A percentile compares a stretch with the other conserved stretches of the same genome.
Evolutionary conservation across 2,797 vertebrate species (phyloP).

Genomic region (Rhinella marina): DNA sequence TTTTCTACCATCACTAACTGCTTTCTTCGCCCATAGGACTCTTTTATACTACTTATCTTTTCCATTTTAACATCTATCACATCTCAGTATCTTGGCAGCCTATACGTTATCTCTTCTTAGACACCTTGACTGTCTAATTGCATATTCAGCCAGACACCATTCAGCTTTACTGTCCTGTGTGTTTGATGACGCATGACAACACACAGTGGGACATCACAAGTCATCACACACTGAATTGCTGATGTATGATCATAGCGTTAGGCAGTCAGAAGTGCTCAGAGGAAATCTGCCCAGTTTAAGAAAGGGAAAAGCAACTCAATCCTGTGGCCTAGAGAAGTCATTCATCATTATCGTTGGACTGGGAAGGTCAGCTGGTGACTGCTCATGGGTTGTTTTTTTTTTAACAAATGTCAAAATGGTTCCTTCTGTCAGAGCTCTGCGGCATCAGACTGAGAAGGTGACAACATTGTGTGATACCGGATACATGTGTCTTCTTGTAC

Average conservation of each 20-base stretch:
- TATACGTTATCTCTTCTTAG: conserved; percentile 17
- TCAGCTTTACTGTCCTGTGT: conserved; percentile 24
- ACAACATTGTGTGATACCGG: neutral
- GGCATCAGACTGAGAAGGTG: neutral
- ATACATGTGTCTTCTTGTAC: neutral
- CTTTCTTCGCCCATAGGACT: neutral
- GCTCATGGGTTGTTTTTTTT: neutral
- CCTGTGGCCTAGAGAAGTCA: conserved; percentile 15
- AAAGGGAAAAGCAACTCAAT: neutral
- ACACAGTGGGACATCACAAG: conserved; percentile 36
- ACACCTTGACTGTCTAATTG: conserved; percentile 29
- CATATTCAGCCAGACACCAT: conserved; percentile 13
- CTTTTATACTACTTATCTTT: neutral
- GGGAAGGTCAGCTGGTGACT: conserved; percentile 17
- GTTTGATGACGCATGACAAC: conserved; percentile 51
- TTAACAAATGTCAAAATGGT: neutral
- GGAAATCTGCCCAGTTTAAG: conserved; percentile 16
- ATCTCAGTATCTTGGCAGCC: conserved; percentile 27
- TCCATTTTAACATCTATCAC: neutral
- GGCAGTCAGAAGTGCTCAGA: conserved; percentile 19
- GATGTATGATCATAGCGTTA: conserved; percentile 34
- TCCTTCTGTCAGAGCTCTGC: too few species aligned
- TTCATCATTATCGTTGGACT: neutral
- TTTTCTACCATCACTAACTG: too few species aligned
- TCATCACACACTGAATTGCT: conserved; percentile 35